Evolutionary conservation across 2,113 vertebrate genomes (phyloP).

Genomic region (Platichthys flesus): DNA sequence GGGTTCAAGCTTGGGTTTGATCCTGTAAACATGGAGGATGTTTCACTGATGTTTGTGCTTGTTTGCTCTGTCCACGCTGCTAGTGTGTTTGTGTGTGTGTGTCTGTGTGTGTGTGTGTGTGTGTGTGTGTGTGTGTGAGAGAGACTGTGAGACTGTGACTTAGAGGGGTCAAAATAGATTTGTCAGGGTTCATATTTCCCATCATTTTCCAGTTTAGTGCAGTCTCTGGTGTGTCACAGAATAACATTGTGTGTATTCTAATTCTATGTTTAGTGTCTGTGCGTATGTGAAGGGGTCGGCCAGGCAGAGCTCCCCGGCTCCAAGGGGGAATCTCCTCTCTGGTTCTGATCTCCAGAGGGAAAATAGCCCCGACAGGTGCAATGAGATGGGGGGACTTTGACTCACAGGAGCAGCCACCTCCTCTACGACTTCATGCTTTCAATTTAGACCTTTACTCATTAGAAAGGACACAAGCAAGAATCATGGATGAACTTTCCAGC

Average conservation of each 20-base stretch:
- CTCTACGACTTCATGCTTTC: conserved; percentile 70
- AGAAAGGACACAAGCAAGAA: conserved; percentile 36
- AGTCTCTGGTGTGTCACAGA: conserved; percentile 25
- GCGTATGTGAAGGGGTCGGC: conserved; percentile 53
- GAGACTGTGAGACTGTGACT: conserved; percentile 10
- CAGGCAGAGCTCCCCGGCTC: conserved; percentile 62
- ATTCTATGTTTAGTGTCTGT: conserved; percentile 65
- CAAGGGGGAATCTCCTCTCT: conserved; percentile 74
- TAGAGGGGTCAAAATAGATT: not conserved
- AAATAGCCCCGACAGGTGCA: conserved; percentile 79
- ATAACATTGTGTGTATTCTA: conserved; percentile 52
- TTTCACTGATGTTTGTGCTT: not conserved
- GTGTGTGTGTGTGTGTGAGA: conserved; percentile 1
- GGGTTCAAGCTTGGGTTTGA: not conserved
- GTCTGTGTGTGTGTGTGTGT: not conserved
- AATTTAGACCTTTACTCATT: conserved; percentile 75
- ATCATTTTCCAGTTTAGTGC: conserved; percentile 10
- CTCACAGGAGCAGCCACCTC: conserved; percentile 25
- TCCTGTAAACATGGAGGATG: not conserved
- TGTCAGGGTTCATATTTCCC: conserved; percentile 24
- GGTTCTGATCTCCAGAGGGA: conserved; percentile 53
- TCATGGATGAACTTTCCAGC: conserved; percentile 31
- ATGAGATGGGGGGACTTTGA: conserved; percentile 33
- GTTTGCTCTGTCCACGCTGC: not conserved
- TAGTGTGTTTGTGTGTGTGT: not conserved